Conservation (phyloP, 2,888 invertebrate genomes). For the Calliopum simillimum region DNA sequence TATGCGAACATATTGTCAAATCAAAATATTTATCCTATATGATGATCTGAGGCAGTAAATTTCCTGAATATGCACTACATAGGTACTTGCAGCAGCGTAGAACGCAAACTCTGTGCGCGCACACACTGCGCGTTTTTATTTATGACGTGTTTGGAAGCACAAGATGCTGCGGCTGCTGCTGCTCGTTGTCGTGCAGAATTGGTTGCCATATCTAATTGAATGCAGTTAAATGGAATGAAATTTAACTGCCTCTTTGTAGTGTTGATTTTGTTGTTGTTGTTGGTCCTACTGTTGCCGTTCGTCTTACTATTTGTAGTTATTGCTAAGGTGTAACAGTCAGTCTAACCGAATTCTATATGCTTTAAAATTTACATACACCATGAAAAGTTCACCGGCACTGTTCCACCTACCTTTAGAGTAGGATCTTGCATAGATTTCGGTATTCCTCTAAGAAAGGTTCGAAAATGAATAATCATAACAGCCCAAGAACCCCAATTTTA, state of each 20-base stretch:
- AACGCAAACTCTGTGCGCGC: neutral
- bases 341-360: neutral
- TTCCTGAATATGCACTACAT: too few species aligned
- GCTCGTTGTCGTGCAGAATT: conserved; percentile 14
- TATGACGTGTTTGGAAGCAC: neutral
- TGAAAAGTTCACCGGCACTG: too few species aligned
- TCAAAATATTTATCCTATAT: conserved; percentile 35
- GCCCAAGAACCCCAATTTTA: too few species aligned
- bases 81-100: too few species aligned
- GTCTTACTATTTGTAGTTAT: neutral
- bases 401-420: too few species aligned
- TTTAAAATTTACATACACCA: too few species aligned
- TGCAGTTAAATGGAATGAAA: conserved; percentile 29
- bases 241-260: conserved; percentile 24
- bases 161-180: neutral
- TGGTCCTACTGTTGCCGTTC: neutral
- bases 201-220: conserved; percentile 29
- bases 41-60: neutral
- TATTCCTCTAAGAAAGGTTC: too few species aligned
- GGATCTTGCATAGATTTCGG: too few species aligned
- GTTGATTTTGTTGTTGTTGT: conserved; percentile 20
- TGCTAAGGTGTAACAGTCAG: neutral
- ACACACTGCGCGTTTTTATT: conserved; percentile 16
- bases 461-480: too few species aligned
- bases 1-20: conserved; percentile 22